Conservation (phyloP, 2,888 invertebrate genomes). For the Ernsta delagoae region DNA sequence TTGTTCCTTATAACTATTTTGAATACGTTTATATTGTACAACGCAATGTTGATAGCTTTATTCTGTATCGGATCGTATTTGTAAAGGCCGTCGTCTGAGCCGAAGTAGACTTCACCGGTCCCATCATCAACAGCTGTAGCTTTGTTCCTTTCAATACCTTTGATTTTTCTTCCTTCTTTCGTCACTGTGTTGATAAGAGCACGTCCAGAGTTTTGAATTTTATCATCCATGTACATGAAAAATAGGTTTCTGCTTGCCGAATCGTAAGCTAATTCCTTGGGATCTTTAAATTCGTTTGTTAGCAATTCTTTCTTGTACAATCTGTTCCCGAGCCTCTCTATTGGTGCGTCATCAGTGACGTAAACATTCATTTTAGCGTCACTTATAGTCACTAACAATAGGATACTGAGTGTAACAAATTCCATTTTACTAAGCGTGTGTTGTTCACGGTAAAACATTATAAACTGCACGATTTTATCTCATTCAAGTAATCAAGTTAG, state of each 20-base stretch:
- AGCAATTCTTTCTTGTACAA: conserved; percentile 68
- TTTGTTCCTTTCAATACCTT: conserved; percentile 68
- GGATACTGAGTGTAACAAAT: conserved; percentile 8
- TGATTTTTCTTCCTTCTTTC: conserved; percentile 61
- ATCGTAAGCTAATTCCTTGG: conserved; percentile 72
- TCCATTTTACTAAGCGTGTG: conserved; percentile 23
- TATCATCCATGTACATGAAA: conserved; percentile 77
- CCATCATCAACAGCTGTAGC: conserved; percentile 70
- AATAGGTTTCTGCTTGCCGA: conserved; percentile 70
- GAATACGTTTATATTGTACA: conserved; percentile 72
- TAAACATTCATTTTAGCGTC: conserved; percentile 57
- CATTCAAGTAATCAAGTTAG: conserved; percentile 27
- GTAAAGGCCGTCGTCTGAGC: conserved; percentile 72
- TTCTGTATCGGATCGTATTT: conserved; percentile 65
- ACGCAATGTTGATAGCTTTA: conserved; percentile 61
- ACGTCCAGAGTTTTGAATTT: conserved; percentile 68
- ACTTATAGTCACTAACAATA: conserved; percentile 42
- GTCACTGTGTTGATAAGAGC: conserved; percentile 68
- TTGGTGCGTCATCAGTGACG: conserved; percentile 58
- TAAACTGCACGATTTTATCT: conserved; percentile 34
- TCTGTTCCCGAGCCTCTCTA: conserved; percentile 65
- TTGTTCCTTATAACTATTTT: conserved; percentile 72
- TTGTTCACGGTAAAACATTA: conserved; percentile 22
- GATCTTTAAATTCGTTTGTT: conserved; percentile 59
- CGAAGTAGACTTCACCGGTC: conserved; percentile 72